A percentile compares a stretch with the other conserved stretches of the same genome.
phyloP scores from a whole-genome alignment of 2,888 invertebrate genomes.

The Tubulanus polymorphus region DNA sequence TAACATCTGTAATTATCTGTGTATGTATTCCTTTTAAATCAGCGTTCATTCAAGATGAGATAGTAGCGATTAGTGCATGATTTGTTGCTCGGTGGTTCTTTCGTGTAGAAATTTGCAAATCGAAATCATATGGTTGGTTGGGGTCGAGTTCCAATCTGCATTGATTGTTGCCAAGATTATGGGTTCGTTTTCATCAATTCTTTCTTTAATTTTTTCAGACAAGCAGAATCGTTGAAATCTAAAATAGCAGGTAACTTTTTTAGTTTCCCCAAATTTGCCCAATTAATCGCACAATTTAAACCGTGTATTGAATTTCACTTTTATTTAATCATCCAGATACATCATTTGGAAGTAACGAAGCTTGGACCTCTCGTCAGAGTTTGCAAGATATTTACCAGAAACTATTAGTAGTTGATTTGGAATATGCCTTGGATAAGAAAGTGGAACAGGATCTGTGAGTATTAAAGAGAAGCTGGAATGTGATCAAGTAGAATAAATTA shows the following conservation, averaged over 20 bases:
- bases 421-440: slow-evolving; percentile 82
- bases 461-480: no score
- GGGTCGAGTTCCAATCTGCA: no score
- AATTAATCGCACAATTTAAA: not conserved
- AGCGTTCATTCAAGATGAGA: no score
- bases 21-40: no score
- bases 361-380: slow-evolving; percentile 57
- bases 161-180: no score
- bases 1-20: no score
- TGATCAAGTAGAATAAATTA: no score
- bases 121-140: no score
- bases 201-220: slow-evolving; percentile 28
- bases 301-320: not conserved
- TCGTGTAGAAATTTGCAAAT: no score
- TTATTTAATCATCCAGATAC: not conserved
- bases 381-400: slow-evolving; percentile 57
- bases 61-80: no score
- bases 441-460: slow-evolving; percentile 74
- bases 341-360: slow-evolving; percentile 39
- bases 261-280: not conserved
- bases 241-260: slow-evolving; percentile 34
- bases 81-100: no score
- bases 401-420: slow-evolving; percentile 73
- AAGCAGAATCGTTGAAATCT: slow-evolving; percentile 45
- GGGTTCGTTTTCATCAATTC: no score